These are phyloP conservation scores for Mechanitis messenoides DNA, from an alignment of 2,888 invertebrate species.

Conservation along the genomic window DNA sequence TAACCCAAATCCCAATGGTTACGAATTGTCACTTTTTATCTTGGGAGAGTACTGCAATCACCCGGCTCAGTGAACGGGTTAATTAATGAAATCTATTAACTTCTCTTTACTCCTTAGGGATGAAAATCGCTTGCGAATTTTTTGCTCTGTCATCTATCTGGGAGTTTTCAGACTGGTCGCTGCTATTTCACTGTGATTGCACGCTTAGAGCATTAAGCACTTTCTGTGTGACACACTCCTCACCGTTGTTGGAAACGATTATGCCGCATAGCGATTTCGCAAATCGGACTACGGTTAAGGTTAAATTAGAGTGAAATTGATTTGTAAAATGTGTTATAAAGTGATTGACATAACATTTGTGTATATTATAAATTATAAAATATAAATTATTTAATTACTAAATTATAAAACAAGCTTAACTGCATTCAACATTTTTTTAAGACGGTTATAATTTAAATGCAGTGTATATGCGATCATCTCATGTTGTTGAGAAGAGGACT, in stretches of 20 bases:
- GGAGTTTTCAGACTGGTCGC: slow-evolving; percentile 47
- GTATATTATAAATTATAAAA: no score
- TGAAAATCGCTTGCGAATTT: slow-evolving; percentile 51
- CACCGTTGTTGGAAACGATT: slow-evolving; percentile 30
- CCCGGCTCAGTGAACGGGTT: slow-evolving; percentile 73
- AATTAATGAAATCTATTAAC: slow-evolving; percentile 77
- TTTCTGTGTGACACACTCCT: slow-evolving; percentile 31
- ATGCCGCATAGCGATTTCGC: slow-evolving; percentile 32
- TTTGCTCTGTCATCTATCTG: slow-evolving; percentile 59
- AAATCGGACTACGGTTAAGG: slow-evolving; percentile 21
- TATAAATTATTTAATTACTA: no score
- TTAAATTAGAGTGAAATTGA: slow-evolving; percentile 19
- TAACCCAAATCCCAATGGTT: slow-evolving; percentile 49
- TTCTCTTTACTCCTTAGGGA: slow-evolving; percentile 62
- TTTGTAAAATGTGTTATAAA: slow-evolving; percentile 23
- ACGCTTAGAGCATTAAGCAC: slow-evolving; percentile 24
- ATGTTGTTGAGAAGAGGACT: no score
- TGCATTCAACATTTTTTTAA: no score
- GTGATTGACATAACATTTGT: neutral
- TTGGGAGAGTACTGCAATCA: slow-evolving; percentile 68
- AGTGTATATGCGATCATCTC: no score
- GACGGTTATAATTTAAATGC: no score
- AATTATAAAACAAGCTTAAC: no score
- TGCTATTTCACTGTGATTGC: slow-evolving; percentile 37
- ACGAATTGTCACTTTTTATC: slow-evolving; percentile 63